Conservation (phyloP, 2,797 vertebrate genomes). For the Helicolenus hilgendorfi region DNA sequence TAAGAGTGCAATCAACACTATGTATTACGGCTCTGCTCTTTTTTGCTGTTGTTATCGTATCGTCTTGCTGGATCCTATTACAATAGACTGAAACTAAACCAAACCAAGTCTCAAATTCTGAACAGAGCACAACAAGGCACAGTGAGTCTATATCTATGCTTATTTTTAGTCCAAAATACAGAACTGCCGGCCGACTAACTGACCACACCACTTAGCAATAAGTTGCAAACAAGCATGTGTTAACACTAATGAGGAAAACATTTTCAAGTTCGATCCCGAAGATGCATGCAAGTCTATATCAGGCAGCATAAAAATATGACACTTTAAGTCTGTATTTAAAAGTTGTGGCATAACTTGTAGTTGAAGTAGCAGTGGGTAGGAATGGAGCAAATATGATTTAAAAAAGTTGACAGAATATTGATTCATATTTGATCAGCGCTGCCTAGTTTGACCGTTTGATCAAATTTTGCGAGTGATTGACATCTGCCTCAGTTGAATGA, state of each 20-base stretch:
- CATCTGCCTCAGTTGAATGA: too few relatives aligned
- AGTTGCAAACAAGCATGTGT: not conserved
- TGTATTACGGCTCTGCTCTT: not conserved
- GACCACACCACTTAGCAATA: not conserved
- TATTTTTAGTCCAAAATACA: not conserved
- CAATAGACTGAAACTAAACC: not conserved
- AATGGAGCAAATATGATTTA: too few relatives aligned
- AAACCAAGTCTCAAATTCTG: not conserved
- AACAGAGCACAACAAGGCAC: not conserved
- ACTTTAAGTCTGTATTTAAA: not conserved
- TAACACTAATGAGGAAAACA: not conserved
- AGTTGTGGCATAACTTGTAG: not conserved
- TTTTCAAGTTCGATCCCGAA: not conserved
- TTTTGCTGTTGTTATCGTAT: not conserved
- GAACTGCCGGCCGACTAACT: not conserved
- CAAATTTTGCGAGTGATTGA: too few relatives aligned
- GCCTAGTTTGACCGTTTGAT: too few relatives aligned
- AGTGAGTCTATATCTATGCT: not conserved
- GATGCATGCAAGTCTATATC: not conserved
- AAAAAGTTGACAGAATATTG: too few relatives aligned
- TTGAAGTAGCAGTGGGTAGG: too few relatives aligned
- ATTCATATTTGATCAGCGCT: too few relatives aligned
- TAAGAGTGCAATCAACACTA: not conserved
- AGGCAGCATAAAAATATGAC: not conserved
- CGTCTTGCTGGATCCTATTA: not conserved